These are phyloP conservation scores for Telmatochromis sp. DNA, from an alignment of 2,113 vertebrate genomes.

Conservation along the genomic window DNA sequence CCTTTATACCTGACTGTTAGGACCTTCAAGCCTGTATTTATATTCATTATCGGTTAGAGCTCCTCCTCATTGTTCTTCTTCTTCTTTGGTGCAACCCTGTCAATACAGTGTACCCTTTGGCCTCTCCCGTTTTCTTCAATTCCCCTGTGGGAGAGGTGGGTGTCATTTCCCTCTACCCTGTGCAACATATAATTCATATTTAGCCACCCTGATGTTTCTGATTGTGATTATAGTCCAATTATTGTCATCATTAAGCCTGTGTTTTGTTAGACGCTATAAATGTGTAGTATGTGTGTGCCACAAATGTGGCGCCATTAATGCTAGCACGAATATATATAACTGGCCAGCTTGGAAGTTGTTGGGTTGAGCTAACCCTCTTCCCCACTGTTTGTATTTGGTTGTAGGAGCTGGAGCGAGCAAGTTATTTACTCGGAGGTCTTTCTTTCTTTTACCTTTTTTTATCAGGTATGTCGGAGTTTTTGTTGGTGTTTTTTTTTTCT, in stretches of 20 bases:
- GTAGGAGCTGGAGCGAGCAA: neutral
- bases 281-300: accelerated
- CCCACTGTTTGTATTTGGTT: neutral
- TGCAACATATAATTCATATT: neutral
- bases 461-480: neutral
- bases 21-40: neutral
- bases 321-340: accelerated
- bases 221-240: accelerated
- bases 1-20: accelerated
- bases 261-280: accelerated
- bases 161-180: accelerated
- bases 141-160: accelerated
- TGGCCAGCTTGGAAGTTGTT: neutral
- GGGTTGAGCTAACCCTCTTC: accelerated
- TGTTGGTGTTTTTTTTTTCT: neutral
- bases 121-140: accelerated
- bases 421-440: neutral
- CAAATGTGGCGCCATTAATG: neutral
- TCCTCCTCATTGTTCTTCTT: neutral
- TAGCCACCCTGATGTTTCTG: neutral
- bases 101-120: neutral
- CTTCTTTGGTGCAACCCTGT: accelerated
- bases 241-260: neutral
- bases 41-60: neutral
- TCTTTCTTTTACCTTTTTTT: neutral